Base-by-base conservation (phyloP, 2,113 vertebrate genomes). In the Amazona guildingii region DNA sequence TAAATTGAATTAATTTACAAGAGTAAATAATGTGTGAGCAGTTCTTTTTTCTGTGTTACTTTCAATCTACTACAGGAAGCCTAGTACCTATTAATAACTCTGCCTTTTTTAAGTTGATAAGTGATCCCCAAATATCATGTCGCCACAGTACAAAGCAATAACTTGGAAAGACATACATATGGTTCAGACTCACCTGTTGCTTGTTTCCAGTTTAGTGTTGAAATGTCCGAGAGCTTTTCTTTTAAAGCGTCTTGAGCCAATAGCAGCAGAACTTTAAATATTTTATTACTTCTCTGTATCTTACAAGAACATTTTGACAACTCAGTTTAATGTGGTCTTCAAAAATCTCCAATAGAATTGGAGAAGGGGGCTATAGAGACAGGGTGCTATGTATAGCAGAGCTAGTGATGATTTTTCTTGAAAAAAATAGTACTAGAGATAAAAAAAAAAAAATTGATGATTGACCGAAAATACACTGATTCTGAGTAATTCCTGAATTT, bases 1-100 rank as follows among this genome's bases (percentile, higher is more conserved):
- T 48, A 91, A 81, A 46, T 92, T 51, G 90, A 93, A 92, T 77
- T 80, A 28, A 37, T 83, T 68, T 67, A 13, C 4, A 49, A 82
- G 57, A 82, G 14, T 86, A 76, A 76, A 75, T 41, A 83, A 86
- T 64, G 25, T 51, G 61, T 44, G 23, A 27, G 59, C 10, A 64
- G 18, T 79, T 89, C 29, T 78, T 13, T 64, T 2, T 90, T 25
- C 46, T 69, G 39, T 74, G 29, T 35, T 89, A 75, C 28, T 88
- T 92, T 91, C 87, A 72, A 49, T 90, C n/a, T 75, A 49, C 13
- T 17, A 17, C 41, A 81, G 82, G n/a, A 78, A 63, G 17, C 13
- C 13, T 39, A 27, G 5, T 61, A 54, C 10, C 13, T 46, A 68
- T 88, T 68, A 77, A 51, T 23, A 69, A 68, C 25, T 70, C 49